phyloP scores from a whole-genome alignment of 2,888 invertebrate species.

The Dryococelus australis region DNA sequence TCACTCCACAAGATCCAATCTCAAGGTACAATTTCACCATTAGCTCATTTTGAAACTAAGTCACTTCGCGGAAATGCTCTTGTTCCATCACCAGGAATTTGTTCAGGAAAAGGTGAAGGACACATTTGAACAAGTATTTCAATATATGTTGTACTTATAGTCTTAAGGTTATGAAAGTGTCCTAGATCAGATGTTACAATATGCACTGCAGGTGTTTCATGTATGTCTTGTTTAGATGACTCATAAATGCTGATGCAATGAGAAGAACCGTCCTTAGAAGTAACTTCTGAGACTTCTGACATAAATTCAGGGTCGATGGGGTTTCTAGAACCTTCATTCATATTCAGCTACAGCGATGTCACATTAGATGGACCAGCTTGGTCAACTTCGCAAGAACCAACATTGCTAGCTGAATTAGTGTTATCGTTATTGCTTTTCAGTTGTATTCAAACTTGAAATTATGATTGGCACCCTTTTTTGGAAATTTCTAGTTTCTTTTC shows the following conservation, averaged over 20 bases:
- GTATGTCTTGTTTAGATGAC: too few relatives aligned
- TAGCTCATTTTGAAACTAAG: too few relatives aligned
- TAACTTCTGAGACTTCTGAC: too few relatives aligned
- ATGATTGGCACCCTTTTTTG: background rate
- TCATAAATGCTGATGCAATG: too few relatives aligned
- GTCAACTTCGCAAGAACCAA: background rate
- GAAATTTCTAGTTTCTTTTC: too few relatives aligned
- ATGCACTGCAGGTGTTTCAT: too few relatives aligned
- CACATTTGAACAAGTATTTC: background rate
- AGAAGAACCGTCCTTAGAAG: too few relatives aligned
- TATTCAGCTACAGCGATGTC: background rate
- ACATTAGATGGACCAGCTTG: constrained; percentile 16
- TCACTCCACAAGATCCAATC: background rate
- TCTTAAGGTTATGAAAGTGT: background rate
- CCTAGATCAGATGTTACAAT: too few relatives aligned
- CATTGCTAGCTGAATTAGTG: background rate
- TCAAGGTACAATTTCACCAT: too few relatives aligned
- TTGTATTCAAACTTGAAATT: background rate
- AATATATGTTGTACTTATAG: background rate
- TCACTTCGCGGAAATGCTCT: too few relatives aligned
- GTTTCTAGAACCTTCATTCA: background rate
- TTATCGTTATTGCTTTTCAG: background rate
- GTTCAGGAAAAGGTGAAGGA: background rate
- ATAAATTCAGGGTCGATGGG: constrained; percentile 1
- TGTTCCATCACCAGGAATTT: too few relatives aligned